Conservation (phyloP, 2,888 invertebrate species). For the Drosophila phalerata region DNA sequence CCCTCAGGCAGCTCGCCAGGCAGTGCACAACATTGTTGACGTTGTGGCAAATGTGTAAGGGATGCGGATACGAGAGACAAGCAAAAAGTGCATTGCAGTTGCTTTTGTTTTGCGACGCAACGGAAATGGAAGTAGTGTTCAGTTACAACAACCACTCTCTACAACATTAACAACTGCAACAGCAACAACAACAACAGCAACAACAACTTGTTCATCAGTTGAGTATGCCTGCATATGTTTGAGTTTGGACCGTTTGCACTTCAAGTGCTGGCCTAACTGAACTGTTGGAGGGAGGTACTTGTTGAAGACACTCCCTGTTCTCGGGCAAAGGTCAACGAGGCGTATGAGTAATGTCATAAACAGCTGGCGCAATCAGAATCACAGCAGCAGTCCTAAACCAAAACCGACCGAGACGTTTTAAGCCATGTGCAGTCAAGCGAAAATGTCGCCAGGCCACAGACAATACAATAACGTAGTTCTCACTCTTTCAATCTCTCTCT, state of each 20-base stretch:
- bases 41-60: conserved; percentile 57
- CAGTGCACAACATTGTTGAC: conserved; percentile 69
- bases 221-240: conserved; percentile 61
- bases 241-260: conserved; percentile 26
- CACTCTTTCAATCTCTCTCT: conserved; percentile 1
- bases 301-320: conserved; percentile 9
- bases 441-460: conserved; percentile 73
- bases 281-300: conserved; percentile 11
- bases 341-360: conserved; percentile 78
- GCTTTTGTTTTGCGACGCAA: conserved; percentile 60
- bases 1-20: conserved; percentile 1
- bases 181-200: conserved; percentile 25
- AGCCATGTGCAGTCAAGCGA: conserved; percentile 68
- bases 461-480: conserved; percentile 41
- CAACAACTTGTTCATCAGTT: conserved; percentile 47
- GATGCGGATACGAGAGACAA: conserved; percentile 34
- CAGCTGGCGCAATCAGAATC: conserved; percentile 77
- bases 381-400: conserved; percentile 62
- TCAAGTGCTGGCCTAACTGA: conserved; percentile 37
- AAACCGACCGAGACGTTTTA: conserved; percentile 66
- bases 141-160: conserved; percentile 35
- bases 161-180: conserved; percentile 29
- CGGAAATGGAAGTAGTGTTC: conserved; percentile 70
- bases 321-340: conserved; percentile 69
- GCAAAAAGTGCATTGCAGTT: conserved; percentile 51